Evolutionary conservation across 2,797 vertebrate genomes (phyloP), one percentile per base, ranked within the genome.

Genomic region (Oreochromis grahami): DNA sequence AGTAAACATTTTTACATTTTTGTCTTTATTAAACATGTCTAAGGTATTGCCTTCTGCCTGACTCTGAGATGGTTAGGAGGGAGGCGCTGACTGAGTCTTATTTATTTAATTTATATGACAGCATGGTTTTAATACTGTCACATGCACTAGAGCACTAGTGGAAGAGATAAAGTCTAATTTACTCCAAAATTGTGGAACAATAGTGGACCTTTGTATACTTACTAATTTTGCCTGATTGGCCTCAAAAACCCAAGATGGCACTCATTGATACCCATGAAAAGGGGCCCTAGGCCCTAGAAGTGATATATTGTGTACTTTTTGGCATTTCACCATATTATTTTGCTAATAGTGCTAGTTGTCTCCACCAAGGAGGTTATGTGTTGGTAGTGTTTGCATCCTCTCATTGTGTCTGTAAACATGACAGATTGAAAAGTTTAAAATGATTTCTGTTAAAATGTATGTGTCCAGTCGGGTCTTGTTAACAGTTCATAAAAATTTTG

Each of bases 341-440:
- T 29, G 0, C 14, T 29, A 15, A 26, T 56, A 56, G 53, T 15
- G 53, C 53, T 56, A 0, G 13, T 29, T 5, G 53, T 56, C 53
- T 29, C 53, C 13, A 56, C 53, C 24, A 29, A 29, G 55, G 26
- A 0, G 14, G 8, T 38, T 9, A 9, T 10, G 36, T 38, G 36
- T 10, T 38, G 9, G 53, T 56, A 0, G 13, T 29, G 53, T 15
- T 56, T 15, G 53, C 24, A 5, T 55, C 24, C 4, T 55, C 13
- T 55, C 24, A 15, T 26, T 55, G 24, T 56, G 24, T 56, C 53
- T 56, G 24, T 5, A 29, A 56, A 29, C 53, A 29, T 56, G 53
- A 55, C 12, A 56, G 3, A 7, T 1, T 56, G 53, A 29, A 56
- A 56, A 29, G 24, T 29, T 56, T 8, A 29, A 36, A 56, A 56